Evolutionary conservation across 2,888 invertebrate genomes (phyloP).

Genomic region (Cheilosia pagana): DNA sequence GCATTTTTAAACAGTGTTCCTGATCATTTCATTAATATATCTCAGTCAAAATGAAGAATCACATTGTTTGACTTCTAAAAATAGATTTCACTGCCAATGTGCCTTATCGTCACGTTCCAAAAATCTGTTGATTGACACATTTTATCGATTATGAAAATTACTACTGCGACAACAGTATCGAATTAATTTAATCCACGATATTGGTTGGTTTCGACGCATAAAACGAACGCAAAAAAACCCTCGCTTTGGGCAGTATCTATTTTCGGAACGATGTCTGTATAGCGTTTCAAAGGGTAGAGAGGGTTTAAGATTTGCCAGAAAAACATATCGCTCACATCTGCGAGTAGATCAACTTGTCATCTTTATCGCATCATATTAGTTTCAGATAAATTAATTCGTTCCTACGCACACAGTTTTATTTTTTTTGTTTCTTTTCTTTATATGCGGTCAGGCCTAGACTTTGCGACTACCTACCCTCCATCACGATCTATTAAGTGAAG

Average conservation of each 20-base stretch:
- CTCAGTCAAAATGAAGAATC: no score
- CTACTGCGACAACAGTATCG: neutral
- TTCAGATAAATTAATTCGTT: slow-evolving; percentile 64
- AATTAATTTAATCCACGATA: neutral
- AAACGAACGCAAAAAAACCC: no score
- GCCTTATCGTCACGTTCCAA: neutral
- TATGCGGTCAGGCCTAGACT: slow-evolving; percentile 59
- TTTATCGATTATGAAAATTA: neutral
- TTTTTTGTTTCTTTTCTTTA: neutral
- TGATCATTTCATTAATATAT: no score
- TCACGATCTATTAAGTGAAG: neutral
- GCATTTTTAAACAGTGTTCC: no score
- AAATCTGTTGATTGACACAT: neutral
- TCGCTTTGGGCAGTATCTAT: no score
- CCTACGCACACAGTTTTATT: slow-evolving; percentile 27
- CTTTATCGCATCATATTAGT: slow-evolving; percentile 66
- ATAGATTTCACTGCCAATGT: no score
- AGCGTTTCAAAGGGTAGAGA: no score
- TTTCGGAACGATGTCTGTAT: no score
- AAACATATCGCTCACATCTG: neutral
- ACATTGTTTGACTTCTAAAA: no score
- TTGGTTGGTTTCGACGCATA: no score
- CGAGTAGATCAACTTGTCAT: slow-evolving; percentile 52
- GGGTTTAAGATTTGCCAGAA: neutral
- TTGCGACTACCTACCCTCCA: slow-evolving; percentile 49